Evolutionary conservation across 2,797 vertebrate species (phyloP).

Genomic region (Cynopterus sphinx): DNA sequence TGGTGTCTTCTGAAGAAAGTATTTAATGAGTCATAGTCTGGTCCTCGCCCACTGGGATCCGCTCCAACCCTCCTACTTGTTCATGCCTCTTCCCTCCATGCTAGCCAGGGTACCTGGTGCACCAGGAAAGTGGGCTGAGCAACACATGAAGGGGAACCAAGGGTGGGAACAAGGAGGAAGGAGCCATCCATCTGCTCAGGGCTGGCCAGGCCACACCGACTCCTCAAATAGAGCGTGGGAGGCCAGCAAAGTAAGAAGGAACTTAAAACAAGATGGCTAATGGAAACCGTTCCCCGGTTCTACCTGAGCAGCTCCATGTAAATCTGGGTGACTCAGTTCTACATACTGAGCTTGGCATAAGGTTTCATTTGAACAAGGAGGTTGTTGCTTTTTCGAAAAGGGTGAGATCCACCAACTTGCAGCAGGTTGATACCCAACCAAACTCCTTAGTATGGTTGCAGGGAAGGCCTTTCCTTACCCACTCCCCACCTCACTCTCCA

Average conservation of each 20-base stretch:
- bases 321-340: neutral
- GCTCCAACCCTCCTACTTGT: neutral
- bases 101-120: neutral
- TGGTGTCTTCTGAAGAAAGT: neutral
- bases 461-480: neutral
- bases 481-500: neutral
- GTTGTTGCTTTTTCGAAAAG: constrained; percentile 8
- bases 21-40: neutral
- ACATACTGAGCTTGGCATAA: neutral
- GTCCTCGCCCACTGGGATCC: neutral
- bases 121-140: neutral
- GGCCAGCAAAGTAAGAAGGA: neutral
- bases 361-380: constrained; percentile 21
- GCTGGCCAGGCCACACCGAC: neutral
- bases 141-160: neutral
- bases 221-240: neutral
- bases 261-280: neutral
- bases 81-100: neutral
- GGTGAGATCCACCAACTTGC: neutral
- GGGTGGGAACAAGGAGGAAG: neutral
- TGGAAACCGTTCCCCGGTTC: neutral
- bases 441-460: neutral
- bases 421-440: neutral
- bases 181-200: neutral
- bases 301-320: neutral